Evolutionary conservation across 1,140 invertebrate genomes (phyloP).

Genomic region (Drosophila biarmipes): DNA sequence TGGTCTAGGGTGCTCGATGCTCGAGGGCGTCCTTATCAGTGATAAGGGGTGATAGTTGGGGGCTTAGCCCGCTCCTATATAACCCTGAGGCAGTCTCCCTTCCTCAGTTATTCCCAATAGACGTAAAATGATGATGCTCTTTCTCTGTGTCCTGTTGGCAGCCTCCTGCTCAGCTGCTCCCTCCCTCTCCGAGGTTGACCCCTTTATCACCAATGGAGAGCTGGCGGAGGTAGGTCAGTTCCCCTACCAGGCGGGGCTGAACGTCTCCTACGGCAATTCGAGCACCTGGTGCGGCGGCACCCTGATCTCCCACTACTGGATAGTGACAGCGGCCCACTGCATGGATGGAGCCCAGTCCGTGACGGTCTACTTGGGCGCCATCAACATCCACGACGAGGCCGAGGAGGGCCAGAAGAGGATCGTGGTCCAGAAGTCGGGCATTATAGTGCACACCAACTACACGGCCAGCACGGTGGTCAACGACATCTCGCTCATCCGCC

Average conservation of each 20-base stretch:
- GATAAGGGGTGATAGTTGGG: conserved; percentile 8
- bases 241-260: conserved; percentile 66
- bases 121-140: conserved; percentile 9
- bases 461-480: conserved; percentile 45
- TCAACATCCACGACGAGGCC: conserved; percentile 20
- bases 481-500: conserved; percentile 53
- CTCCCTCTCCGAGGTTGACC: not conserved
- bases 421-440: conserved; percentile 1
- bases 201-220: conserved; percentile 61
- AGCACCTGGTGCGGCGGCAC: conserved; percentile 61
- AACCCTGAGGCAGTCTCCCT: not conserved
- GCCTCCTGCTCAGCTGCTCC: not conserved
- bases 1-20: conserved; percentile 15
- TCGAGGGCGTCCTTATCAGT: conserved; percentile 3
- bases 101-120: conserved; percentile 2
- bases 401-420: conserved; percentile 30
- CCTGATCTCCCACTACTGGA: conserved; percentile 46
- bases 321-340: conserved; percentile 66
- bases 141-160: not conserved
- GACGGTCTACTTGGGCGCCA: conserved; percentile 39
- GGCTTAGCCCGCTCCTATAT: conserved; percentile 13
- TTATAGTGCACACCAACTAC: conserved; percentile 50
- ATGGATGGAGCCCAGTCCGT: conserved; percentile 32
- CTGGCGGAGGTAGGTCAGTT: conserved; percentile 52
- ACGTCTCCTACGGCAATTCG: conserved; percentile 50